Evolutionary conservation across 2,797 vertebrate species (phyloP).

Genomic region (Xiphorhynchus erythropygius): DNA sequence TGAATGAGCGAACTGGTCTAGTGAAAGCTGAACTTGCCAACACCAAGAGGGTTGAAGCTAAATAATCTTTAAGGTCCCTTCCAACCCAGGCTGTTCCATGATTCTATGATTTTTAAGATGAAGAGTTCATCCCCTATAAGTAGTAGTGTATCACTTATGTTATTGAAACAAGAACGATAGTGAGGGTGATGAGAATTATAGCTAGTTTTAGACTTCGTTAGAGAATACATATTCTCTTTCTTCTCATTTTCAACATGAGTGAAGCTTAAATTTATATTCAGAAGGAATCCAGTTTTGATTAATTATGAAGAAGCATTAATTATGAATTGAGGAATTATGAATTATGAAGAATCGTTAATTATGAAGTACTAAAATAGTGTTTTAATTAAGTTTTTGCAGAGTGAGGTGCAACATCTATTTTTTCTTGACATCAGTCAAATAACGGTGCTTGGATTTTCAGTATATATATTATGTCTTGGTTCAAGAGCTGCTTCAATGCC

Average conservation of each 20-base stretch:
- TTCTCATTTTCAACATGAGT: neutral
- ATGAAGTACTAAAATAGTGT: neutral
- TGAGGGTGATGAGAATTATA: neutral
- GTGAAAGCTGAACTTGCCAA: neutral
- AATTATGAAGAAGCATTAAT: neutral
- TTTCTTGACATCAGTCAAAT: neutral
- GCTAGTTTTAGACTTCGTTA: neutral
- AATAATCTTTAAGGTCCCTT: neutral
- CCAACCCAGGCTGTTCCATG: neutral
- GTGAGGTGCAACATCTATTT: neutral
- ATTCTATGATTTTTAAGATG: neutral
- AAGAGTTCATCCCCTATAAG: neutral
- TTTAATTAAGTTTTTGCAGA: neutral
- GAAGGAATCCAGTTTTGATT: neutral
- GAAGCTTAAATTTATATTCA: neutral
- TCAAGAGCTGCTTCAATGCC: neutral
- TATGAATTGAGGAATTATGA: neutral
- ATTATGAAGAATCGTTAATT: neutral
- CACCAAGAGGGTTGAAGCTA: accelerated
- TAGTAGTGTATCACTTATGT: neutral
- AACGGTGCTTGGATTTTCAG: neutral
- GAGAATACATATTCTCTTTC: neutral
- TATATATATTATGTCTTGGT: neutral
- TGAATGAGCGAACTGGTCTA: neutral
- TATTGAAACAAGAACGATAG: neutral